Base-by-base conservation (phyloP, 1,140 invertebrate genomes). In the Drosophila trapezifrons region DNA sequence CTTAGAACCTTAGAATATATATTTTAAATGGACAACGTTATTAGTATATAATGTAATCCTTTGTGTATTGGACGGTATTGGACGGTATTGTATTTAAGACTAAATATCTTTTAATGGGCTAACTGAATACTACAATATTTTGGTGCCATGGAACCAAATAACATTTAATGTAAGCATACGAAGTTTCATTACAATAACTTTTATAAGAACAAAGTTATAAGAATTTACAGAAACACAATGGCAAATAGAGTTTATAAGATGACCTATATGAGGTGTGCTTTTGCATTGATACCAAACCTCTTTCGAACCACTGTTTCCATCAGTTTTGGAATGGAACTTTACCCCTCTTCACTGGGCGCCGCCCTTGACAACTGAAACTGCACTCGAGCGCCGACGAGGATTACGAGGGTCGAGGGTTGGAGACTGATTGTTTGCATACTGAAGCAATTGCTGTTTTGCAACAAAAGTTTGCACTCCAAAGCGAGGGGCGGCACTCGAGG, bases 261-360 rank as follows among this genome's bases (percentile, higher is more conserved):
- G 29, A 12, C 10, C 8, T 42, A 42, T 18, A 43, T 12, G 9
- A 0, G 17, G 6, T 18, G 18, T 18, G 32, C 1, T 2, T 18
- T 55, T 42, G n/a, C 18, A 18, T 18, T 8, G 37, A 20, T 8
- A 6, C 8, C 15, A 20, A 20, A 32, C 15, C 6, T 6, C 12
- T 32, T 25, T 27, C 17, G 8, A 40, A 17, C 45, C 69, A 66
- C 43, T 57, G 67, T 57, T 17, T 54, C 18, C 18, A 15, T 5
- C 35, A 66, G 73, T 70, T 81, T 77, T 58, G 17, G 59, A 76
- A 47, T 81, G 79, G 79, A 82, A 82, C 76, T 78, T 47, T 75
- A 78, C 82, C 20, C 60, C 54, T 72, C 40, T 57, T 49, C 22
- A 56, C 35, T 42, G 60, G 54, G 29, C 38, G 60, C 32, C 43